Evolutionary conservation across 2,888 invertebrate genomes (phyloP).

Genomic region (Drosophila macrospina): DNA sequence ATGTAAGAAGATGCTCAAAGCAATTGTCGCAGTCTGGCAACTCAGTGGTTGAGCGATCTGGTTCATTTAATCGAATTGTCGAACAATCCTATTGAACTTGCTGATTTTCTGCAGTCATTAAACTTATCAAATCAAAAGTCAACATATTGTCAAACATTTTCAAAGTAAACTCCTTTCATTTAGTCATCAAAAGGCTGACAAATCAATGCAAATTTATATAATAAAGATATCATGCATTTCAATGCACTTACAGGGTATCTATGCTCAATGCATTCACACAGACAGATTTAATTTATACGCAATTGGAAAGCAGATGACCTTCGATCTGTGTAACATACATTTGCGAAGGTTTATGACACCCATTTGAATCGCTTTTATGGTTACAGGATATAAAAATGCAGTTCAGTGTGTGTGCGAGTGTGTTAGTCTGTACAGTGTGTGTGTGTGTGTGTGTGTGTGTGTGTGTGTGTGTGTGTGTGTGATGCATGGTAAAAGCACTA

Average conservation of each 20-base stretch:
- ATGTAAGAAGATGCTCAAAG: no score
- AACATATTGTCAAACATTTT: no score
- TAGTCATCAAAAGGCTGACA: no score
- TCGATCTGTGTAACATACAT: background rate
- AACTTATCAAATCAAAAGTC: no score
- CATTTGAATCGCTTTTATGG: constrained; percentile 16
- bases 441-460: constrained; percentile 1
- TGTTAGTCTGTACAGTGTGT: constrained; percentile 1
- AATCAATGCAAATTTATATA: background rate
- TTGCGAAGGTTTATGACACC: constrained; percentile 14
- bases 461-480: constrained; percentile 3
- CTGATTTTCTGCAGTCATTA: no score
- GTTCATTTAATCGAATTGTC: no score
- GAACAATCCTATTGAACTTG: no score
- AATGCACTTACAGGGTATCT: background rate
- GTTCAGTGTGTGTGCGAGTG: constrained; percentile 14
- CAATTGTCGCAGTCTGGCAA: no score
- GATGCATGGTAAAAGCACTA: constrained; percentile 40
- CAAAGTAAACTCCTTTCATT: no score
- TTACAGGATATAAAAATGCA: constrained; percentile 31
- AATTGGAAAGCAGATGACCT: background rate
- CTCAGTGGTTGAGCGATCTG: no score
- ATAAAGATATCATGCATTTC: background rate
- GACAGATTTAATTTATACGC: background rate
- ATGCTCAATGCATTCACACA: background rate